Evolutionary conservation across 1,140 invertebrate genomes (phyloP), one percentile per base, ranked within the genome.

Genomic region (Paraescarpia echinospica): DNA sequence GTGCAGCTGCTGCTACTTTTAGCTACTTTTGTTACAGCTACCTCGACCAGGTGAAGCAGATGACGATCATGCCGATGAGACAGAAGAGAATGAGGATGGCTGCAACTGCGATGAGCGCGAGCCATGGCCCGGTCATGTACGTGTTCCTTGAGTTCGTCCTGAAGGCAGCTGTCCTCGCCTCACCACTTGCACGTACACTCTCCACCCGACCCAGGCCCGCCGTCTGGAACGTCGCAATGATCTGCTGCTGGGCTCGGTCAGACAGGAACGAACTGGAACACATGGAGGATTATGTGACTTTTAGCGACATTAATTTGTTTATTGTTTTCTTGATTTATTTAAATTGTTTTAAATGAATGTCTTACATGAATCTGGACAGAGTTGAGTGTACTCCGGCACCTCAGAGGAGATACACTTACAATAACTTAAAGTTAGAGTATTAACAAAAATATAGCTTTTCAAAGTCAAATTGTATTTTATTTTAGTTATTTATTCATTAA

Each of bases 41-140:
- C 98, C 98, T 98, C 92, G 98, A 98, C 98, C 98, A 99, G 0
- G 98, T 98, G 89, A 98, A 97, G 95, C 98, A 98, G 48, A 99
- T 98, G 95, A 99, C 98, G 41, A 98, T 97, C 77, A 98, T 98
- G 27, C 98, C 98, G 92, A 98, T 97, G 31, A 98, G 97, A 2
- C 98, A 98, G 34, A 98, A 97, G 5, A 99, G 96, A 33, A 99
- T 97, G 92, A 99, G 98, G 33, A 99, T 97, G 77, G 97, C 97
- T 0, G 98, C 98, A 33, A 99, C 97, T 34, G 98, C 94, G 91
- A 99, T 98, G 9, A 99, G 96, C 9, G 98, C 98, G 92, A 98
- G 98, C 14, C 98, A 98, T 94, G 98, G 98, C 6, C 98, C 97
- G 93, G 97, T 97, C 94, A 41, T 35, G 89, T 93, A 93, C 12